Conservation (phyloP, 1,140 invertebrate genomes). For the Nephotettix cincticeps region DNA sequence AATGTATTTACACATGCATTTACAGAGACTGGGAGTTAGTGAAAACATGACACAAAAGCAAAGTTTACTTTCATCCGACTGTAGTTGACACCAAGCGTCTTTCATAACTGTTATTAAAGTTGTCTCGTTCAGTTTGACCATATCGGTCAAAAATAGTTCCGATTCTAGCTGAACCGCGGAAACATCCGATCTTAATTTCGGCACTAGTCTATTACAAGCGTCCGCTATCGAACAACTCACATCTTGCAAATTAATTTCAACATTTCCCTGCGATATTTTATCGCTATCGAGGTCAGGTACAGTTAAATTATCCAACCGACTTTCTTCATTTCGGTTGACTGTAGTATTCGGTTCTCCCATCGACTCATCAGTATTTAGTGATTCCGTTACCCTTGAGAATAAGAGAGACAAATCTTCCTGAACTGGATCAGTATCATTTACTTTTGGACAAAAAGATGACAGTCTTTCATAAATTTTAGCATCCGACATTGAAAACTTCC, state of each 20-base stretch:
- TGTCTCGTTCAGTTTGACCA: background rate
- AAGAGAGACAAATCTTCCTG: too few relatives aligned
- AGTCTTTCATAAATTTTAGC: background rate
- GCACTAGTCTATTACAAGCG: background rate
- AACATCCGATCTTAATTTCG: background rate
- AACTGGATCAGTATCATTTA: background rate
- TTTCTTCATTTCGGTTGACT: too few relatives aligned
- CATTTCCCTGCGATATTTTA: too few relatives aligned
- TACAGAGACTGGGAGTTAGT: background rate
- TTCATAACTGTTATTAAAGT: background rate
- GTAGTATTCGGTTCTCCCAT: too few relatives aligned
- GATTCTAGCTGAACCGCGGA: background rate
- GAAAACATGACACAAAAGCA: background rate
- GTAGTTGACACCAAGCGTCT: background rate
- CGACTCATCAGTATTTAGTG: too few relatives aligned
- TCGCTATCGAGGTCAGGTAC: too few relatives aligned
- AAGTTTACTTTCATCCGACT: background rate
- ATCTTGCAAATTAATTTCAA: background rate
- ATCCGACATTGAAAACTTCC: background rate
- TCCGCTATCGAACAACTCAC: background rate
- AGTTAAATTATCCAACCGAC: too few relatives aligned
- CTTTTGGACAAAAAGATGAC: background rate
- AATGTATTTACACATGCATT: background rate
- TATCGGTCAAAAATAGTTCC: background rate
- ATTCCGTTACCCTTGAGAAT: too few relatives aligned